Evolutionary conservation across 2,113 vertebrate species (phyloP).

Genomic region (Hemichromis elongatus): DNA sequence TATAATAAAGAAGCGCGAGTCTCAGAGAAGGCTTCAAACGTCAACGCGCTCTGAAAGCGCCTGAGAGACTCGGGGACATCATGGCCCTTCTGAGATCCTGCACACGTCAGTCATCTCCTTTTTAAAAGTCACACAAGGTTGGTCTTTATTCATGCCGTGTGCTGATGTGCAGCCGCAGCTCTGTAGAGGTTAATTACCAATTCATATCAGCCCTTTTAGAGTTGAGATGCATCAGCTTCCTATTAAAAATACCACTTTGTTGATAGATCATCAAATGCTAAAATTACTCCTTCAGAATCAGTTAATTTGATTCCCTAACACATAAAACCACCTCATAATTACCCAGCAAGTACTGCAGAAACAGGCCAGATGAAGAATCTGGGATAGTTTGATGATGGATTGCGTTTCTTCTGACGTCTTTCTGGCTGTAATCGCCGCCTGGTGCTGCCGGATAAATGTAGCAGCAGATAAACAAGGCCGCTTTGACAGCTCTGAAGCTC

Average conservation of each 20-base stretch:
- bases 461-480: background rate
- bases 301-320: background rate
- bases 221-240: background rate
- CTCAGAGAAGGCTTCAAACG: background rate
- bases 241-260: background rate
- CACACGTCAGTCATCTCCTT: constrained; percentile 6
- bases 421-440: background rate
- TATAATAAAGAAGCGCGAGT: background rate
- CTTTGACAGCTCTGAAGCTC: background rate
- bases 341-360: background rate
- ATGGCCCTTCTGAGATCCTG: background rate
- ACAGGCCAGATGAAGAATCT: background rate
- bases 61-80: background rate
- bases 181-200: constrained; percentile 11
- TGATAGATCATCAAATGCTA: background rate
- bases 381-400: background rate
- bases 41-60: background rate
- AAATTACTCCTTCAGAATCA: background rate
- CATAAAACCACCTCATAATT: background rate
- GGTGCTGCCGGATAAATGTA: background rate
- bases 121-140: constrained; percentile 33
- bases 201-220: constrained; percentile 13
- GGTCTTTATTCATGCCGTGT: constrained; percentile 1
- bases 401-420: background rate
- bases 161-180: background rate